Conservation (phyloP, 2,797 vertebrate genomes). For the Novumbra hubbsi region DNA sequence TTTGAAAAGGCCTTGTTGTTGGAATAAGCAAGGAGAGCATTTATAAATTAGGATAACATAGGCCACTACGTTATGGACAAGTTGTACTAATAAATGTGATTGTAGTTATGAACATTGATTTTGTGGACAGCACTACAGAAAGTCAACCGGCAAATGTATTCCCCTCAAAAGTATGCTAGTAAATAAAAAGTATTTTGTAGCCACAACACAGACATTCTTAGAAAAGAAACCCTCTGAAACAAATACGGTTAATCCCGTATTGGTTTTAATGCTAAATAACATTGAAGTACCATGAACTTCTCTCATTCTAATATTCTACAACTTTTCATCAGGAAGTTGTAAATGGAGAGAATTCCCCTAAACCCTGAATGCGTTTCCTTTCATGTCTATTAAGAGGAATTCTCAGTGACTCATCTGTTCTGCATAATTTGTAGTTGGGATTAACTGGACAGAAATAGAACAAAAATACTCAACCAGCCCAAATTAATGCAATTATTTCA, state of each 20-base stretch:
- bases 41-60: too few relatives aligned
- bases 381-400: background rate
- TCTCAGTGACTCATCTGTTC: background rate
- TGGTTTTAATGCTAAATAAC: background rate
- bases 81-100: too few relatives aligned
- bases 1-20: background rate
- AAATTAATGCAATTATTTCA: background rate
- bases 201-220: background rate
- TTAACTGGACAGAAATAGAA: background rate
- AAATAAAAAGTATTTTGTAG: background rate
- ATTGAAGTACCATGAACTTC: background rate
- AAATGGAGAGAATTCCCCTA: background rate
- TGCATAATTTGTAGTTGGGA: background rate
- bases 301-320: background rate
- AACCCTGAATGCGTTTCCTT: background rate
- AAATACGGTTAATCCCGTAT: constrained; percentile 2
- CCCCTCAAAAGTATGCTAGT: background rate
- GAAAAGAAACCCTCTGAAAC: background rate
- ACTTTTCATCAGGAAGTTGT: background rate
- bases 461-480: background rate
- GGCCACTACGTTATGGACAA: too few relatives aligned
- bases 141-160: background rate
- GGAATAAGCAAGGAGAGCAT: background rate
- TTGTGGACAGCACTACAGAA: too few relatives aligned
- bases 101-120: too few relatives aligned